phyloP scores from a whole-genome alignment of 1,140 invertebrate genomes.

The Catajapyx aquilonaris region DNA sequence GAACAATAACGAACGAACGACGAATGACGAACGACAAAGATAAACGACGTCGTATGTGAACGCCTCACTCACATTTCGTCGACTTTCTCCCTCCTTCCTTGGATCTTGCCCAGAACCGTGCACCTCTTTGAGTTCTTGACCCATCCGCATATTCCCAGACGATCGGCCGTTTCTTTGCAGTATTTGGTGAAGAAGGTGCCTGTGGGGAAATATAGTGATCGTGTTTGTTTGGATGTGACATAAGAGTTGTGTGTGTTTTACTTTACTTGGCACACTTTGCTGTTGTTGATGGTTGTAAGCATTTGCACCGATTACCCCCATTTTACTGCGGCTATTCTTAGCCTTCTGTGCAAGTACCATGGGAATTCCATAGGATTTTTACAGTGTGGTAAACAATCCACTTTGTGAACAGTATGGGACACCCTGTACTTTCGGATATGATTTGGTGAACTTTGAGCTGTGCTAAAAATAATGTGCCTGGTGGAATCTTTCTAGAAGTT shows the following conservation, averaged over 20 bases:
- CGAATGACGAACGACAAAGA: conserved; percentile 1
- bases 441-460: too few relatives aligned
- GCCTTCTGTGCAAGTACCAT: too few relatives aligned
- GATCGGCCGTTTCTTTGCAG: conserved; percentile 48
- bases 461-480: too few relatives aligned
- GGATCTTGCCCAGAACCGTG: conserved; percentile 66
- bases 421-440: too few relatives aligned
- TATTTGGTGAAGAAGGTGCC: conserved; percentile 74
- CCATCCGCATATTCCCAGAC: conserved; percentile 61
- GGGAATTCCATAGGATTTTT: too few relatives aligned
- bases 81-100: conserved; percentile 50
- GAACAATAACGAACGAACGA: conserved; percentile 3
- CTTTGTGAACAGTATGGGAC: too few relatives aligned
- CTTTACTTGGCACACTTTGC: neutral
- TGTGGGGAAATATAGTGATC: conserved; percentile 22
- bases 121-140: conserved; percentile 72
- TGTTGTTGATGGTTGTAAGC: neutral
- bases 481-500: too few relatives aligned
- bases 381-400: too few relatives aligned
- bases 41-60: neutral
- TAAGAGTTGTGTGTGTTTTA: neutral
- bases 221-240: too few relatives aligned
- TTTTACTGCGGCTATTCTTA: too few relatives aligned
- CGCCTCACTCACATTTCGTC: conserved; percentile 69
- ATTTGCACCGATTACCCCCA: too few relatives aligned